Evolutionary conservation across 2,888 invertebrate genomes (phyloP), one percentile per base, ranked within the genome.

Genomic region (Xanthia togata): DNA sequence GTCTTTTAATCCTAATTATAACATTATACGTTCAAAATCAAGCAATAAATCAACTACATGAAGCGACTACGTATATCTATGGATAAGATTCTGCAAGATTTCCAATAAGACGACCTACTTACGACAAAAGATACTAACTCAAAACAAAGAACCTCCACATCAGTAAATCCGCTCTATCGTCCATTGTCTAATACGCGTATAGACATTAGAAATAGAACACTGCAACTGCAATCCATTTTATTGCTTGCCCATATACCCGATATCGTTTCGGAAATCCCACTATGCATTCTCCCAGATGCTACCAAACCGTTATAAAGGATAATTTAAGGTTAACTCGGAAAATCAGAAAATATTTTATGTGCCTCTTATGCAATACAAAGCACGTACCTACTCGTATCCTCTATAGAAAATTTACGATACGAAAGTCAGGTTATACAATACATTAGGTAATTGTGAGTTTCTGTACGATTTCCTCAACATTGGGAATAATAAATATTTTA

Each of bases 371-470:
- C 70, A 14, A 87, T 62, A 81, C 89, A 72, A 77, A 88, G 81
- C 87, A 87, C 89, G 89, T 44, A 44, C 44, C 44, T 44, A 44
- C 14, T 44, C 14, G 44, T 88, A 77, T 50, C 53, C 76, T n/a
- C 62, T 70, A 73, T 79, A 76, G 69, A 74, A 75, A 78, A 87
- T 87, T 83, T 87, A 88, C 73, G 85, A 88, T 74, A 73, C 63
- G 26, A 85, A 83, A 83, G 60, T 84, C 80, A 78, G 75, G 78
- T 77, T 87, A 85, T 81, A 87, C 88, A 87, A 83, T 79, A 88
- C 88, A 87, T 87, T 84, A 87, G 74, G 81, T 88, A 87, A 88
- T 88, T 84, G 81, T 78, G 71, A 76, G 79, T 78, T 80, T 87
- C 76, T 77, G 59, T 83, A 55, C 76, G 78, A 82, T 80, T 75